Conservation (phyloP, 2,113 vertebrate genomes). For the Ginglymostoma cirratum region DNA sequence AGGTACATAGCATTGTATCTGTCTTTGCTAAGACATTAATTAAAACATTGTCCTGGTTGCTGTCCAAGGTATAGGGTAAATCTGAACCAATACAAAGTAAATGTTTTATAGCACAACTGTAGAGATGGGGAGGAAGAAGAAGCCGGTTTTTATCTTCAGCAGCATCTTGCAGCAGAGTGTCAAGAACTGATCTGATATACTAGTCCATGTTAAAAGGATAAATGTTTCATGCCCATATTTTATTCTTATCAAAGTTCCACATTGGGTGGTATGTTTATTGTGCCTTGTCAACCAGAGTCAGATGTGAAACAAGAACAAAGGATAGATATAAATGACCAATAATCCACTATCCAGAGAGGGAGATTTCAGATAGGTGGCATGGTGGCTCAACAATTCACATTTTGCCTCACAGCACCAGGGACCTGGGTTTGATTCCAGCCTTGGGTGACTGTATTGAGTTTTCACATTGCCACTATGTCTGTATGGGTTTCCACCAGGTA, state of each 20-base stretch:
- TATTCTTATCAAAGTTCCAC: not conserved
- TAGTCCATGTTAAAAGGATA: not conserved
- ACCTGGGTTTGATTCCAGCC: too few species aligned
- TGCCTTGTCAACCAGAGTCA: not conserved
- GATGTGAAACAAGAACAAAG: not conserved
- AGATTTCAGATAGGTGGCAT: too few species aligned
- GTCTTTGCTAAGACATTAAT: not conserved
- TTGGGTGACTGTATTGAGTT: too few species aligned
- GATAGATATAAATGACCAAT: not conserved
- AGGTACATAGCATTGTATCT: not conserved
- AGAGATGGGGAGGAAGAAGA: not conserved
- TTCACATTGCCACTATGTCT: too few species aligned
- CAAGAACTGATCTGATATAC: constrained; percentile 15
- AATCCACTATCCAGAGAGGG: not conserved
- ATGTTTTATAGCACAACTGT: constrained; percentile 4
- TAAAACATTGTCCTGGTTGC: not conserved
- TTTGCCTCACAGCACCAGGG: too few species aligned
- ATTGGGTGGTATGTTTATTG: constrained; percentile 9
- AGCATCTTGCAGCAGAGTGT: not conserved
- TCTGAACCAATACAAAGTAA: constrained; percentile 5
- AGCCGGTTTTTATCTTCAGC: not conserved
- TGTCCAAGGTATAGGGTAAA: not conserved
- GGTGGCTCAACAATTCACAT: too few species aligned
- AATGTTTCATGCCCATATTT: not conserved
- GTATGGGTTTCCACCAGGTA: too few species aligned